Base-by-base conservation (phyloP, 2,888 invertebrate species). In the Rhorus exstirpatorius region DNA sequence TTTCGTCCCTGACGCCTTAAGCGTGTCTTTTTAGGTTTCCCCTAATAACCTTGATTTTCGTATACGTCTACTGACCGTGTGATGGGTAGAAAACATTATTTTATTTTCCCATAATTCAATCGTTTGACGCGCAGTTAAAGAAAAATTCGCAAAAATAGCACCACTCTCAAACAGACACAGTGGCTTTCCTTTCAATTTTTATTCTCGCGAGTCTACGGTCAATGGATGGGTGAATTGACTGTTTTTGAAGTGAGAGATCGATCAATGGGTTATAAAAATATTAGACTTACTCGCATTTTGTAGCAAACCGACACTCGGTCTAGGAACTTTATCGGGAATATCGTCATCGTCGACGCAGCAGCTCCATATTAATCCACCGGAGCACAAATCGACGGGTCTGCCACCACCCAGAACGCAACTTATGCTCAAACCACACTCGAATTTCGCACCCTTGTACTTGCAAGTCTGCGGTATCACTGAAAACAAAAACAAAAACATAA, bases 281-380 rank as follows among this genome's bases (percentile, higher is more conserved):
- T 49, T 10, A 19, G 41, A 90, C 97, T 97, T 94, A 98, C 98
- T 97, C 90, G 97, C 97, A 92, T 97, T 97, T 92, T 97, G 97
- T 1, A 97, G 94, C 17, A 96, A 94, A 0, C 93, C 94, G 19
- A 92, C 89, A 8, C 87, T 91, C 7, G 93, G 92, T 67, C 91
- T 89, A 38, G 90, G 87, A 67, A 91, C 87, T 77, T 89, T 92
- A 44, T 92, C 92, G 0, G 92, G 95, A 93, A 44, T 94, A 72
- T 93, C 93, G 41, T 95, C 89, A 91, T 97, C 96, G 92, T 97
- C 97, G 8, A 98, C 97, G 90, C 98, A 98, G 92, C 98, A 98
- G 3, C 97, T 97, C 98, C 98, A 98, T 87, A 98, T 97, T 95
- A 98, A 96, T 70, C 98, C 98, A 21, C 98, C 98, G 10, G 97